Conservation (phyloP, 2,888 invertebrate species). For the Zygaena filipendulae region DNA sequence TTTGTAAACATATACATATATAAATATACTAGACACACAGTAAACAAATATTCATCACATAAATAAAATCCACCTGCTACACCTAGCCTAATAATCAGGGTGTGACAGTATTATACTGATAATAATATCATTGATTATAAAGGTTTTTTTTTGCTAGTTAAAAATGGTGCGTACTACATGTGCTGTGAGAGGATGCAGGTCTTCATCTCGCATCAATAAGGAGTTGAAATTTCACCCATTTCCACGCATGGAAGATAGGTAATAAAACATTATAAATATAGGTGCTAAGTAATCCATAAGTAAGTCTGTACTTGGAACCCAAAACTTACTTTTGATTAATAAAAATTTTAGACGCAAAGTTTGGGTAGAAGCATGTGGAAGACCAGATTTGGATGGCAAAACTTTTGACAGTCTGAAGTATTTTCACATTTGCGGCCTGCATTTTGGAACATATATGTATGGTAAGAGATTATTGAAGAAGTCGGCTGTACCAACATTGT, state of each 20-base stretch:
- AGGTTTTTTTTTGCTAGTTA: too few relatives aligned
- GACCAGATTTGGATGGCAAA: constrained; percentile 11
- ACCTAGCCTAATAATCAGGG: too few relatives aligned
- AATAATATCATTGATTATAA: too few relatives aligned
- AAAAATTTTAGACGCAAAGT: constrained; percentile 8
- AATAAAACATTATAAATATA: too few relatives aligned
- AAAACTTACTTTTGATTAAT: not conserved
- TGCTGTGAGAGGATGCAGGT: constrained; percentile 7
- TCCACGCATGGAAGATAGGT: too few relatives aligned
- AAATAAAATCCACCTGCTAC: too few relatives aligned
- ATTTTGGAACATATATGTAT: constrained; percentile 15
- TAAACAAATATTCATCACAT: too few relatives aligned
- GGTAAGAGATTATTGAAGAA: constrained; percentile 16
- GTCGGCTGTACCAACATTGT: constrained; percentile 19
- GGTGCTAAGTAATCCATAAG: constrained; percentile 1
- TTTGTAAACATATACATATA: too few relatives aligned
- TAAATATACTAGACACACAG: too few relatives aligned
- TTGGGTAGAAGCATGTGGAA: constrained; percentile 13
- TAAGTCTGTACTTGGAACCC: not conserved
- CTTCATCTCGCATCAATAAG: constrained; percentile 7
- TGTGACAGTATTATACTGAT: too few relatives aligned
- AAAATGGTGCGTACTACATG: constrained; percentile 8
- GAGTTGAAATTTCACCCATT: constrained; percentile 10
- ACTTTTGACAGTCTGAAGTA: constrained; percentile 12
- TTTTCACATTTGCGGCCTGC: constrained; percentile 14